phyloP scores from a whole-genome alignment of 2,888 invertebrate genomes.

The Drosophila pseudotakahashii region DNA sequence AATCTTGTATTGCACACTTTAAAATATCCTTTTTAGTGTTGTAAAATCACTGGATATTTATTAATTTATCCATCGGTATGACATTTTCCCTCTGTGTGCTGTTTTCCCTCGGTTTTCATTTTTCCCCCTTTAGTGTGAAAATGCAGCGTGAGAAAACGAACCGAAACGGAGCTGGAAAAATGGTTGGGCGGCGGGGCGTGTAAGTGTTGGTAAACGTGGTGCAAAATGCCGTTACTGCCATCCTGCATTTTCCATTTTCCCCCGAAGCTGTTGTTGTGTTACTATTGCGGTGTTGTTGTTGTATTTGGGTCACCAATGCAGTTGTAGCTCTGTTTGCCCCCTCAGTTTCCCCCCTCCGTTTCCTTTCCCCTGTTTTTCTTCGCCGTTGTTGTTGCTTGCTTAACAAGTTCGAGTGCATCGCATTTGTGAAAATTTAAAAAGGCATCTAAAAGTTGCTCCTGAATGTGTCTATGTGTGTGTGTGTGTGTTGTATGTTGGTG shows the following conservation, averaged over 20 bases:
- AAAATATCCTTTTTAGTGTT: too few relatives aligned
- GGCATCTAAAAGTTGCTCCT: conserved; percentile 54
- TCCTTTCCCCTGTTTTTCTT: conserved; percentile 11
- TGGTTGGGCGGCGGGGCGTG: conserved; percentile 52
- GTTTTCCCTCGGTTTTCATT: conserved; percentile 26
- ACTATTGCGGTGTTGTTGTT: conserved; percentile 35
- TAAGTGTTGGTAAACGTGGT: conserved; percentile 74
- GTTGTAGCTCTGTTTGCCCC: conserved; percentile 25
- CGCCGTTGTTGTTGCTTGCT: conserved; percentile 51
- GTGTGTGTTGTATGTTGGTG: conserved; percentile 29
- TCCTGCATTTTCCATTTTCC: conserved; percentile 31
- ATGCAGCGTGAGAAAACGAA: conserved; percentile 52
- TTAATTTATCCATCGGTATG: neutral
- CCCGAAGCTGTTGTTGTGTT: conserved; percentile 32
- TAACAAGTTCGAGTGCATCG: conserved; percentile 76
- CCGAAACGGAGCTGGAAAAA: conserved; percentile 39
- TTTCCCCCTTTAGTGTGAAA: conserved; percentile 48
- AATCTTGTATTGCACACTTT: too few relatives aligned
- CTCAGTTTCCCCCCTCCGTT: neutral
- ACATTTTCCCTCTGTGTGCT: neutral
- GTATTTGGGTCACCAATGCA: conserved; percentile 66
- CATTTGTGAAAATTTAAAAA: conserved; percentile 74
- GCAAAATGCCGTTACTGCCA: conserved; percentile 60
- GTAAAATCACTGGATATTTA: neutral
- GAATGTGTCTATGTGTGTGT: conserved; percentile 2